Percentiles rank a stretch among this genome's conserved stretches.
Evolutionary conservation across 64 coral and sea anemone species (phyloP).

Genomic region (Hydrozoanthus tunicans): DNA sequence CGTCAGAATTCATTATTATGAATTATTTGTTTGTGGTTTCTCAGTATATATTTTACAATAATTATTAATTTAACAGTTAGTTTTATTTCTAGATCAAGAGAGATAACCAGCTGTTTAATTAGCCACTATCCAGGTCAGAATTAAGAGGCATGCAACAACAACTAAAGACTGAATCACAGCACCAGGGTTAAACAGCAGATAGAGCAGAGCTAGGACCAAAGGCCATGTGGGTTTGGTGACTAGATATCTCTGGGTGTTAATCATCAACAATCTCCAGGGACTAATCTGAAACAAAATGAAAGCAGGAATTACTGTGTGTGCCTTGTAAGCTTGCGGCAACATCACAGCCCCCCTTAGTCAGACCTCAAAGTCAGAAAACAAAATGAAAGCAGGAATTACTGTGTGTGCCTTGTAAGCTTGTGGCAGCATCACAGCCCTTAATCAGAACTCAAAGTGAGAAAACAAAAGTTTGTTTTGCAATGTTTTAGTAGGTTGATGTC

Average conservation of each 20-base stretch:
- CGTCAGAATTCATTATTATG: no score
- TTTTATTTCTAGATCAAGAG: no score
- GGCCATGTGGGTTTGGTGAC: constrained; percentile 70
- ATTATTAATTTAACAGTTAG: not conserved
- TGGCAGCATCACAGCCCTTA: constrained; percentile 39
- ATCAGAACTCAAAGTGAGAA: not conserved
- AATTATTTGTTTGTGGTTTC: not conserved
- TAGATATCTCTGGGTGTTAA: constrained; percentile 62
- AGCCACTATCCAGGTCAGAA: constrained; percentile 34
- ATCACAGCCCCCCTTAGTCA: constrained; percentile 39
- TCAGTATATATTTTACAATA: not conserved
- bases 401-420: constrained; percentile 52
- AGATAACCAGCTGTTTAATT: no score
- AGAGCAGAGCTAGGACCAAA: constrained; percentile 66
- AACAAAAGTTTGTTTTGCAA: not conserved
- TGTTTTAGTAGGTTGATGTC: not conserved
- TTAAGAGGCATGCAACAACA: constrained; percentile 53
- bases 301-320: constrained; percentile 90
- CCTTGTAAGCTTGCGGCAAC: constrained; percentile 25
- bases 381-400: constrained; percentile 96
- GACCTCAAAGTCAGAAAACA: constrained; percentile 69
- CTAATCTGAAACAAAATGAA: constrained; percentile 98
- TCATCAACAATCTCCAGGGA: constrained; percentile 61
- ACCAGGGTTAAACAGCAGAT: constrained; percentile 68
- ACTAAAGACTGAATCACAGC: constrained; percentile 70